These are phyloP conservation scores for Falco berigora DNA, from an alignment of 2,797 vertebrate species.

Conservation along the genomic window DNA sequence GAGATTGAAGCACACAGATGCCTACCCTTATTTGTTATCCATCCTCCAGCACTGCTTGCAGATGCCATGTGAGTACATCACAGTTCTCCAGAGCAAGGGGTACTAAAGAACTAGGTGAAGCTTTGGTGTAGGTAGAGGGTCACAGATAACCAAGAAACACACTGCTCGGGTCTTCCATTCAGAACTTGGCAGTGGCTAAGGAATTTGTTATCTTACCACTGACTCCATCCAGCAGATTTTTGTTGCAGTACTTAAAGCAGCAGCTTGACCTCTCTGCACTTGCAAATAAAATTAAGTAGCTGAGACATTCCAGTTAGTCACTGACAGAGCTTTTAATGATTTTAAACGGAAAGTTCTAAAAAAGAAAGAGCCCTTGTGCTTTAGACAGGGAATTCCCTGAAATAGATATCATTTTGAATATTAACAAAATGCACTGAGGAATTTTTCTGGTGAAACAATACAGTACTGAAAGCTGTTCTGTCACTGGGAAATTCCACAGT, in stretches of 20 bases:
- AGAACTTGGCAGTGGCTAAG: background rate
- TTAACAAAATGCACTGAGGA: background rate
- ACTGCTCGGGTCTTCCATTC: background rate
- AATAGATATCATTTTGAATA: background rate
- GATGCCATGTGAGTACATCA: constrained; percentile 88
- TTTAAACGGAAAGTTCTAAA: background rate
- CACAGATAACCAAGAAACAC: background rate
- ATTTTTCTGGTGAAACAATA: background rate
- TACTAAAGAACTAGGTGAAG: background rate
- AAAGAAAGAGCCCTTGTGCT: constrained; percentile 10
- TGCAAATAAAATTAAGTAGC: background rate
- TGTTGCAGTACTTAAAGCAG: background rate
- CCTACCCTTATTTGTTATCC: constrained; percentile 95
- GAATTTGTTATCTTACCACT: background rate
- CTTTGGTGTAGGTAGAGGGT: background rate
- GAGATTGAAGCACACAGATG: constrained; percentile 90
- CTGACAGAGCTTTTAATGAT: background rate
- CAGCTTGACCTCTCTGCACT: background rate
- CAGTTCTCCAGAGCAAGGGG: background rate
- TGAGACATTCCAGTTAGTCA: constrained; percentile 5
- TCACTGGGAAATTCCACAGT: background rate
- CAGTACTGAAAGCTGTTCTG: background rate
- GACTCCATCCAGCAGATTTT: background rate
- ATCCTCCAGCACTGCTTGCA: constrained; percentile 95
- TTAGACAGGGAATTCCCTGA: background rate